A percentile compares a stretch with the other conserved stretches of the same genome.
phyloP scores from a whole-genome alignment of 92 coral and sea anemone species.

The Scolanthus callimorphus region DNA sequence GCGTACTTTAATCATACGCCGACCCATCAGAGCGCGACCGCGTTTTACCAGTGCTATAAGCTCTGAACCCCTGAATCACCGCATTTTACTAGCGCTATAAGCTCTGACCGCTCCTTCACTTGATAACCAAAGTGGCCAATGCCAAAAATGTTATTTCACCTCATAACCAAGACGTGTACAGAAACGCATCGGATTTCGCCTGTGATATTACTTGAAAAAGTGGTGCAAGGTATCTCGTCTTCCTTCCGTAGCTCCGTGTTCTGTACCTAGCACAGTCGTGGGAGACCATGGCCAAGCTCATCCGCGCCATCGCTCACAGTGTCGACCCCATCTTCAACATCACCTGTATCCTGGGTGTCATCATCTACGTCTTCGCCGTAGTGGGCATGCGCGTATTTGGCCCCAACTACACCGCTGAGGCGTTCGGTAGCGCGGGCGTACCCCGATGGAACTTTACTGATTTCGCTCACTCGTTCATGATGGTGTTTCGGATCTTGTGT shows the following conservation, averaged over 20 bases:
- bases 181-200: too few relatives aligned
- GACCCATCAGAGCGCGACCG: too few relatives aligned
- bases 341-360: slow-evolving; percentile 66
- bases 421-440: slow-evolving; percentile 51
- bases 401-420: slow-evolving; percentile 54
- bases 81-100: too few relatives aligned
- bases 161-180: too few relatives aligned
- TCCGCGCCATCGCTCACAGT: slow-evolving; percentile 73
- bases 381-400: slow-evolving; percentile 75
- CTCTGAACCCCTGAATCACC: too few relatives aligned
- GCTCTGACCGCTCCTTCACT: too few relatives aligned
- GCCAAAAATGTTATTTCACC: too few relatives aligned
- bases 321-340: slow-evolving; percentile 78
- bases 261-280: slow-evolving; percentile 78
- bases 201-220: too few relatives aligned
- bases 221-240: too few relatives aligned
- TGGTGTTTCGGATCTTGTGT: slow-evolving; percentile 74
- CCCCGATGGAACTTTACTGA: slow-evolving; percentile 84
- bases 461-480: slow-evolving; percentile 76
- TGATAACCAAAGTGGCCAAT: too few relatives aligned
- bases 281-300: slow-evolving; percentile 73
- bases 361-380: slow-evolving; percentile 75
- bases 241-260: slow-evolving; percentile 51
- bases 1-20: too few relatives aligned
- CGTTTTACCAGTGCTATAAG: too few relatives aligned